Evolutionary conservation across 2,797 vertebrate genomes (phyloP).

Genomic region (Masticophis lateralis): DNA sequence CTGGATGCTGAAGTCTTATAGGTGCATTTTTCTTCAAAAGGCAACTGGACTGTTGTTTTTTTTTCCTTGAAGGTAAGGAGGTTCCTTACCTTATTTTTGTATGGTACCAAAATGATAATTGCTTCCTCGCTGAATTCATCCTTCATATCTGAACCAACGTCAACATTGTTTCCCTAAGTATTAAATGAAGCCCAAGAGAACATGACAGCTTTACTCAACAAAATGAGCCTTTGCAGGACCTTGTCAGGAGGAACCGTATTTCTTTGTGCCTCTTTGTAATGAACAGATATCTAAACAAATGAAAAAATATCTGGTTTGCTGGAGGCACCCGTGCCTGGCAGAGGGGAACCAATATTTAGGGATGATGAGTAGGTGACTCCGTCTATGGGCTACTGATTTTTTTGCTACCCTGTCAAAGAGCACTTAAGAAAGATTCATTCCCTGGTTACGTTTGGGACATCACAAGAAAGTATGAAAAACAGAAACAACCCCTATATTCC

Average conservation of each 20-base stretch:
- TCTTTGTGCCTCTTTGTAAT: neutral
- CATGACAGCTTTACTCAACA: neutral
- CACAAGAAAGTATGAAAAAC: neutral
- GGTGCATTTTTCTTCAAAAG: neutral
- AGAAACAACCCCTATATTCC: neutral
- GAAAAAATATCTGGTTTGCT: neutral
- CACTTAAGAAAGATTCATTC: neutral
- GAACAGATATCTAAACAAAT: neutral
- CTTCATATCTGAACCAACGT: neutral
- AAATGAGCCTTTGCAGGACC: neutral
- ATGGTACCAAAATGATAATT: constrained; percentile 1
- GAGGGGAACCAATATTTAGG: neutral
- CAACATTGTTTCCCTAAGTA: neutral
- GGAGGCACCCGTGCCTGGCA: neutral
- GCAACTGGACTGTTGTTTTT: neutral
- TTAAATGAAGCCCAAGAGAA: constrained; percentile 8
- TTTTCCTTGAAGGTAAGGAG: neutral
- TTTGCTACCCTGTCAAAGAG: neutral
- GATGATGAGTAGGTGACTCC: neutral
- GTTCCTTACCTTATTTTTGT: neutral
- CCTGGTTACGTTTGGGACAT: neutral
- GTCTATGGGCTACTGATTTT: neutral
- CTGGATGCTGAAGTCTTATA: neutral
- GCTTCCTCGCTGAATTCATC: constrained; percentile 1
- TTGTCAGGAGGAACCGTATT: neutral